phyloP scores from a whole-genome alignment of 2,113 vertebrate genomes.

The Amia ocellicauda region DNA sequence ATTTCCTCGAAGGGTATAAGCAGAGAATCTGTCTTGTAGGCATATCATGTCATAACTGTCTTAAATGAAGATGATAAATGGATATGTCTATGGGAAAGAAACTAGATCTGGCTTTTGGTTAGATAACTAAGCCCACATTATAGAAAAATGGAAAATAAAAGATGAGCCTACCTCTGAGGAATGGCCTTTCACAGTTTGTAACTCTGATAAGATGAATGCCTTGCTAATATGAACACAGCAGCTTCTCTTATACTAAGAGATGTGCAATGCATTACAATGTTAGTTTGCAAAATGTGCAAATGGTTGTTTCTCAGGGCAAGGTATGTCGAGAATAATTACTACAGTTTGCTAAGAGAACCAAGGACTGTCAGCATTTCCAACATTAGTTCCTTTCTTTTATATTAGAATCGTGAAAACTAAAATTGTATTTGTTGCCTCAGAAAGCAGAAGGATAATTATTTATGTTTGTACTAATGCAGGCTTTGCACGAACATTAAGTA shows the following conservation, averaged over 20 bases:
- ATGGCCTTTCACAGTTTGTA: neutral
- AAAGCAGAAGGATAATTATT: no score
- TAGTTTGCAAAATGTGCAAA: no score
- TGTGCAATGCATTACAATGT: neutral
- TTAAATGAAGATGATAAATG: neutral
- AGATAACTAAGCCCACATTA: constrained; percentile 1
- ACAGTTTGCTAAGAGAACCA: no score
- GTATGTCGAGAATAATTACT: no score
- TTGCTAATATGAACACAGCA: neutral
- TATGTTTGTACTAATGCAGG: no score
- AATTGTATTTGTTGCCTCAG: no score
- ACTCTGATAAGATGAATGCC: constrained; percentile 4
- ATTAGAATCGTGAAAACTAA: no score
- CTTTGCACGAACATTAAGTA: no score
- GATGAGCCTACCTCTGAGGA: neutral
- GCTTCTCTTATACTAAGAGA: neutral
- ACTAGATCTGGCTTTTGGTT: neutral
- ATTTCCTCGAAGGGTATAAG: neutral
- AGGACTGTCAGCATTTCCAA: no score
- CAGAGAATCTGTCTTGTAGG: neutral
- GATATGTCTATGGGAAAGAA: neutral
- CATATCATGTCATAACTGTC: neutral
- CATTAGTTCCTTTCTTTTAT: no score
- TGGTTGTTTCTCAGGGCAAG: no score
- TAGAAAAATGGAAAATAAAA: constrained; percentile 2